Evolutionary conservation across 2,888 invertebrate species (phyloP), one percentile per base, ranked within the genome.

Genomic region (Atherix ibis): DNA sequence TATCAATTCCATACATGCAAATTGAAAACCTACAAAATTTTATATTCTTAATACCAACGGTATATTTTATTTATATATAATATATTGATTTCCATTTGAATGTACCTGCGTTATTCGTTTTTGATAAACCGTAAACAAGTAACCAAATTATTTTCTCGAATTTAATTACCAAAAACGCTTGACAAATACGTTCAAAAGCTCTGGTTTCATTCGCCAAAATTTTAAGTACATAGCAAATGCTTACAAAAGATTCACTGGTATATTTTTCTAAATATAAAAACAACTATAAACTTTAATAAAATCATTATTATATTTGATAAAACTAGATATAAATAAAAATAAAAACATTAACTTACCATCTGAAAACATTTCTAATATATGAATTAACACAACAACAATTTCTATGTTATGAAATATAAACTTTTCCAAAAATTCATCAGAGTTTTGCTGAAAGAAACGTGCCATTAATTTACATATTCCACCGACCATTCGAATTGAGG

Each of bases 381-480:
- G 15, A 10, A 40, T 30, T 4, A 44, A 22, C 5, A 32, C 19
- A 5, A 25, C 15, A 12, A 46, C 37, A 16, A 43, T 38, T n/a
- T 41, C 42, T 13, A 45, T 43, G 40, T 60, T 58, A 1, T 56
- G 52, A n/a, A 52, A 52, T 4, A 54, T 41, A 3, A 44, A 48
- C 3, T 48, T 44, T 43, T 55, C 48, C 8, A n/a, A n/a, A n/a
- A n/a, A n/a, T n/a, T n/a, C n/a, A n/a, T n/a, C n/a, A n/a, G n/a
- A n/a, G n/a, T n/a, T n/a, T n/a, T n/a, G n/a, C n/a, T 35, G 24
- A 35, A 52, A 46, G 31, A 50, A 53, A n/a, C 50, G 25, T 0
- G 48, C 40, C 29, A 57, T 52, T 3, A 60, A 40, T 19, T 48
- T 48, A 33, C 53, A 56, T 25, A 61, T 52, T 17, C 54, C 50